A percentile compares a stretch with the other conserved stretches of the same genome.
Conservation (phyloP, 2,113 vertebrate species). For the Acrocephalus arundinaceus region DNA sequence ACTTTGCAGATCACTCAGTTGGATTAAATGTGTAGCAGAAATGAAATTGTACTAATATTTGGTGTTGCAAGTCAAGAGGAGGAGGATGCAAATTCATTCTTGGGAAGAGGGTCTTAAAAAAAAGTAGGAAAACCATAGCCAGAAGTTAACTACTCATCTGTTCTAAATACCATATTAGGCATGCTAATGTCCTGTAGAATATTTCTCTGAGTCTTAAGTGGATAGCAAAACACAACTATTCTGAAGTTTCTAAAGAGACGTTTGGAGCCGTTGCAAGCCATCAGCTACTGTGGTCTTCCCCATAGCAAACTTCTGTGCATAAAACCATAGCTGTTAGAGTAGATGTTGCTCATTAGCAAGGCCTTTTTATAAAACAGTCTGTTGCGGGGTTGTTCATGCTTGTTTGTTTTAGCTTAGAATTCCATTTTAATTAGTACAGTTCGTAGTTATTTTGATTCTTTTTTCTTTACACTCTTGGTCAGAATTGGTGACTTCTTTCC, state of each 20-base stretch:
- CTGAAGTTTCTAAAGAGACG: neutral
- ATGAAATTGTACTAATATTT: neutral
- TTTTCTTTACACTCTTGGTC: neutral
- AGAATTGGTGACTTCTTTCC: neutral
- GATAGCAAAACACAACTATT: neutral
- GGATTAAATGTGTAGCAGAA: neutral
- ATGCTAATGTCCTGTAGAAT: neutral
- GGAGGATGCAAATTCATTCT: neutral
- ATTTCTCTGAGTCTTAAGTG: neutral
- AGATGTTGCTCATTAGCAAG: neutral
- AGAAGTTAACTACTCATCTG: neutral
- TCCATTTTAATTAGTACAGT: neutral
- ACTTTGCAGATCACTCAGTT: neutral
- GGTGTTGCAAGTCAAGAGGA: neutral
- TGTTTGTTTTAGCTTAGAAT: neutral
- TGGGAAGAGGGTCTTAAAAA: neutral
- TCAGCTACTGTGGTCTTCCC: neutral
- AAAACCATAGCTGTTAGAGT: neutral
- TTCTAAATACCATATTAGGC: neutral
- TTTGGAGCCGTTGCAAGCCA: neutral
- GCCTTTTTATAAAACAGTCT: neutral
- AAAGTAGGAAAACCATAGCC: neutral
- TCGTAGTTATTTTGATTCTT: neutral
- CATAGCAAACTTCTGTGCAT: neutral
- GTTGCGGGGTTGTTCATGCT: accelerated